phyloP scores from a whole-genome alignment of 2,113 vertebrate genomes.

The Calidris pugnax region DNA sequence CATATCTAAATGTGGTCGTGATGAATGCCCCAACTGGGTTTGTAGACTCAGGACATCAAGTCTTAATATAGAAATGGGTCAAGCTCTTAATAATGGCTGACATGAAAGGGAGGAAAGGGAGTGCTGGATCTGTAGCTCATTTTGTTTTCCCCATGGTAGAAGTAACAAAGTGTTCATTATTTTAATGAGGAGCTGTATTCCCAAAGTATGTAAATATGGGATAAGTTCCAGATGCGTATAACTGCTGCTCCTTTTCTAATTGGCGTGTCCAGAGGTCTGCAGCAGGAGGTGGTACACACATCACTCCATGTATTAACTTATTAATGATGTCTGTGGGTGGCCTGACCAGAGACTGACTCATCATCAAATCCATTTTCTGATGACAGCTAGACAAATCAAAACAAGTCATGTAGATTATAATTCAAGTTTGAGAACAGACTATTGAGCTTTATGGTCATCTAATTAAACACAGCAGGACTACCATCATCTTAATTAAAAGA shows the following conservation, averaged over 20 bases:
- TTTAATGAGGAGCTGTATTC: background rate
- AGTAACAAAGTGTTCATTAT: background rate
- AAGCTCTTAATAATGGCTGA: background rate
- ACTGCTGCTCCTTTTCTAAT: background rate
- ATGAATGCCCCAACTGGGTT: background rate
- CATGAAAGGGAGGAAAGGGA: background rate
- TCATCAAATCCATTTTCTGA: conserved; percentile 2
- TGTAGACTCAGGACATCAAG: background rate
- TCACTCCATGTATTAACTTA: background rate
- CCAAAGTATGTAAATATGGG: background rate
- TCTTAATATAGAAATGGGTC: background rate
- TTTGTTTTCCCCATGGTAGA: background rate
- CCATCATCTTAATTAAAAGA: conserved; percentile 37
- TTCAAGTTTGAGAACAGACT: conserved; percentile 12
- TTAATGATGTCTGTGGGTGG: background rate
- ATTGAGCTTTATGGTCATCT: background rate
- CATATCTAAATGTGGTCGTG: background rate
- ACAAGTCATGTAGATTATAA: conserved; percentile 17
- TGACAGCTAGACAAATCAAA: conserved; percentile 47
- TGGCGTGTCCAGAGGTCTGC: background rate
- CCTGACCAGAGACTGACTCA: conserved; percentile 32
- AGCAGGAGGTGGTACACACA: background rate
- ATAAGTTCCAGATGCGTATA: background rate
- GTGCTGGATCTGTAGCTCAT: background rate
- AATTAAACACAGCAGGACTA: conserved; percentile 50